These are phyloP conservation scores for Pardosa pseudoannulata DNA, from an alignment of 2,888 invertebrate species.

Conservation along the genomic window DNA sequence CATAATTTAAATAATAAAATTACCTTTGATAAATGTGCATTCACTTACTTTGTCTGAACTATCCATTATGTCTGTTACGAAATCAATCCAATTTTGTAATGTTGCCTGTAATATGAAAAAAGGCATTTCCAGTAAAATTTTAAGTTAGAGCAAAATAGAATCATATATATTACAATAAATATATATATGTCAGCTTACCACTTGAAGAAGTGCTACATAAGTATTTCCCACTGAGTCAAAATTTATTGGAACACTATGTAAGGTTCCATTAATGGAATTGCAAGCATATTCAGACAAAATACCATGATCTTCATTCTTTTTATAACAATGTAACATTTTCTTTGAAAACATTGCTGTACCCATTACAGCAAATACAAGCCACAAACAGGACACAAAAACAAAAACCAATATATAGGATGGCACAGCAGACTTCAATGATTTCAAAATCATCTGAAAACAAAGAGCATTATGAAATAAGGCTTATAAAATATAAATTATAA, in stretches of 20 bases:
- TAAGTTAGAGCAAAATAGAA: neutral
- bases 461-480: neutral
- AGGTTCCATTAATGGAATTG: constrained; percentile 86
- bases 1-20: neutral
- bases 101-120: constrained; percentile 41
- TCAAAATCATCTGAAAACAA: constrained; percentile 93
- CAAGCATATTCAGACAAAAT: constrained; percentile 85
- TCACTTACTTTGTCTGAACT: constrained; percentile 50
- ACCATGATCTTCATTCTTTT: constrained; percentile 82
- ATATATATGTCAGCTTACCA: constrained; percentile 78
- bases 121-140: neutral
- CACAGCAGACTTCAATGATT: constrained; percentile 98
- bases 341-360: constrained; percentile 98
- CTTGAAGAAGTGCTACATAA: constrained; percentile 97
- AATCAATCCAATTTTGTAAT: constrained; percentile 64
- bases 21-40: no score
- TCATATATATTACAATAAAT: neutral
- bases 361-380: constrained; percentile 99
- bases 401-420: constrained; percentile 99
- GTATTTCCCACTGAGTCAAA: constrained; percentile 98
- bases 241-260: constrained; percentile 98
- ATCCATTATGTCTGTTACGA: constrained; percentile 65
- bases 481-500: constrained; percentile 1
- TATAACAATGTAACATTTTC: constrained; percentile 95
- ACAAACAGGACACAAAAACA: constrained; percentile 98